Evolutionary conservation across 92 coral and sea anemone species (phyloP).

Genomic region (Phenganax marumi): DNA sequence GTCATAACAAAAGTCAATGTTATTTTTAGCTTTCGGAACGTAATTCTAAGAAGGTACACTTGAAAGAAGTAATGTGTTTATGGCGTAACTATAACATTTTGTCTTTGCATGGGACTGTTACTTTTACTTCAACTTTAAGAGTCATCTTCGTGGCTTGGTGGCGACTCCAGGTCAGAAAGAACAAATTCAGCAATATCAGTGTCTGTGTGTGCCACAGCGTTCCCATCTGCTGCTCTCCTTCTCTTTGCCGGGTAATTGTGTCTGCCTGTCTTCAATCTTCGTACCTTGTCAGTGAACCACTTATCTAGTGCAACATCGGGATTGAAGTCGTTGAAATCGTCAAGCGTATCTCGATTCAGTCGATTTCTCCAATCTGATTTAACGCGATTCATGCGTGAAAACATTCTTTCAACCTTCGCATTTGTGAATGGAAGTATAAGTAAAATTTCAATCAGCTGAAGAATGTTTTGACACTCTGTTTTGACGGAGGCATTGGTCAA

Average conservation of each 20-base stretch:
- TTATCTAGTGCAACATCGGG: background rate
- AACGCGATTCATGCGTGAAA: background rate
- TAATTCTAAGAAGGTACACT: too few species aligned
- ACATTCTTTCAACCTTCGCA: conserved; percentile 12
- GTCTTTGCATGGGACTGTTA: too few species aligned
- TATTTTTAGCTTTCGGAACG: too few species aligned
- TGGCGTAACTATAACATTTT: too few species aligned
- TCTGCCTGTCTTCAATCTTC: conserved; percentile 2
- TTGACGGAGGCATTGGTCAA: background rate
- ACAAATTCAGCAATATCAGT: background rate
- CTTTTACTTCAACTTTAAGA: too few species aligned
- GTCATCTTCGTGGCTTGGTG: too few species aligned
- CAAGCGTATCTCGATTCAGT: conserved; percentile 4
- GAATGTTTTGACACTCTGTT: conserved; percentile 1
- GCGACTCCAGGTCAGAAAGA: too few species aligned
- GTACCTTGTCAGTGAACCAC: conserved; percentile 7
- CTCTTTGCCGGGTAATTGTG: background rate
- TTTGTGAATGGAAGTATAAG: conserved; percentile 17
- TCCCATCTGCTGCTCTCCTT: background rate
- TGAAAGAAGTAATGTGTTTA: too few species aligned
- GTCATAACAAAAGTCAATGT: too few species aligned
- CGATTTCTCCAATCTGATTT: conserved; percentile 5
- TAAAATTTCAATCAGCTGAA: conserved; percentile 5
- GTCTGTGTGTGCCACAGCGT: background rate
- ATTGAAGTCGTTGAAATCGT: conserved; percentile 4